These are phyloP conservation scores for Lates calcarifer DNA, from an alignment of 2,113 vertebrate genomes.

Conservation along the genomic window DNA sequence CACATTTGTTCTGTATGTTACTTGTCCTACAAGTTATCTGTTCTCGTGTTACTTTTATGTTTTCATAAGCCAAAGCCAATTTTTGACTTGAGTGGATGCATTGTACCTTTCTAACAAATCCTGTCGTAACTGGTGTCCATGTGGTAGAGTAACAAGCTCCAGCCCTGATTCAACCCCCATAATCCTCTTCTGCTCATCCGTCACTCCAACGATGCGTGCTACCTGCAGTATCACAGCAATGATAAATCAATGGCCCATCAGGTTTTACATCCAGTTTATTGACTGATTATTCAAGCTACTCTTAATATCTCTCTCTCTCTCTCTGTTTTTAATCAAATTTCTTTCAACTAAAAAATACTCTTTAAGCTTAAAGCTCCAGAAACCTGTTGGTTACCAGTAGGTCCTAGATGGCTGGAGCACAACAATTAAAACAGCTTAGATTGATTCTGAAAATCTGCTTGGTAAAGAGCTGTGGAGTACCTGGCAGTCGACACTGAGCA, in stretches of 20 bases:
- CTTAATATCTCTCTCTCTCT: neutral
- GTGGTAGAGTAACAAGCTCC: slow-evolving; percentile 90
- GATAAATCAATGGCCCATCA: neutral
- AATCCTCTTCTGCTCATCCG: slow-evolving; percentile 81
- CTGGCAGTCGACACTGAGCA: slow-evolving; percentile 90
- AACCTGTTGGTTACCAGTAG: neutral
- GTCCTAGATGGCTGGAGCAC: neutral
- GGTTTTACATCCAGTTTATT: neutral
- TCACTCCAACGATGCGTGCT: slow-evolving; percentile 85
- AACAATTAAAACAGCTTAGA: neutral
- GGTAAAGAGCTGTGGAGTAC: slow-evolving; percentile 57
- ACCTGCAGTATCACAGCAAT: slow-evolving; percentile 77
- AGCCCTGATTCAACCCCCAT: slow-evolving; percentile 91
- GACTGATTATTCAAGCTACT: neutral
- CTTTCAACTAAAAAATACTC: neutral
- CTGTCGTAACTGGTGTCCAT: slow-evolving; percentile 87
- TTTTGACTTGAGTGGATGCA: no score
- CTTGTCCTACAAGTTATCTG: no score
- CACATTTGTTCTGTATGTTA: no score
- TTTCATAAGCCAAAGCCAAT: neutral
- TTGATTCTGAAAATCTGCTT: neutral
- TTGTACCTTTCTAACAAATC: slow-evolving; percentile 91
- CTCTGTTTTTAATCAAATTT: neutral
- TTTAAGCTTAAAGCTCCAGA: neutral
- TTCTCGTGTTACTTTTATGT: neutral